Evolutionary conservation across 1,140 invertebrate genomes (phyloP).

Genomic region (Megalopta genalis): DNA sequence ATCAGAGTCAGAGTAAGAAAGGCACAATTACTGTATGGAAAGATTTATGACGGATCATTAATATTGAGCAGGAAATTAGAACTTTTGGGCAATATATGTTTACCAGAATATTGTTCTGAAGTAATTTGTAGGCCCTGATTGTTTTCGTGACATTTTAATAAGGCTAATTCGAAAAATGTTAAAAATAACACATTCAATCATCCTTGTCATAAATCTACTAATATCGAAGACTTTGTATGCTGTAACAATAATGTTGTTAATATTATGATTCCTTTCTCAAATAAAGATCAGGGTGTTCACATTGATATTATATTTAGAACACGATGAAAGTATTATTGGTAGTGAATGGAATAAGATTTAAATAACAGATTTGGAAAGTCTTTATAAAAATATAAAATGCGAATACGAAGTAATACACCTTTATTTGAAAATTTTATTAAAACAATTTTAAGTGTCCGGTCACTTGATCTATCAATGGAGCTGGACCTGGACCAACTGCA

Average conservation of each 20-base stretch:
- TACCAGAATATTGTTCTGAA: no score
- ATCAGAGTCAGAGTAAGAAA: no score
- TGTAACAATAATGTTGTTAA: not conserved
- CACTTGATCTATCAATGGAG: conserved; percentile 87
- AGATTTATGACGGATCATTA: no score
- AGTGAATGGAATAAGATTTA: not conserved
- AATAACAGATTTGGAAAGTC: not conserved
- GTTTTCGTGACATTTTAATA: no score
- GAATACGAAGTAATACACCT: conserved; percentile 26
- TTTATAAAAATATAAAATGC: conserved; percentile 16
- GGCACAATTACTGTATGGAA: no score
- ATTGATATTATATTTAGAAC: conserved; percentile 3
- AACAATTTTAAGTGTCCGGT: conserved; percentile 94
- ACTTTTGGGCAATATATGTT: no score
- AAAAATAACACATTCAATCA: no score
- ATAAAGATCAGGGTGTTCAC: conserved; percentile 1
- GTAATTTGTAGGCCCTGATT: no score
- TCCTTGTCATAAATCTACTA: no score
- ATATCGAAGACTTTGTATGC: no score
- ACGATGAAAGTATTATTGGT: not conserved
- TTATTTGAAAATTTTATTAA: conserved; percentile 76
- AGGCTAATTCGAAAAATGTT: no score
- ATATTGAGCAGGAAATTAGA: no score
- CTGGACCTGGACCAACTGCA: conserved; percentile 92
- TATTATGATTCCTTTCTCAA: not conserved